Base-by-base conservation (phyloP, 2,888 invertebrate species). In the Micoletzkya japonica region DNA sequence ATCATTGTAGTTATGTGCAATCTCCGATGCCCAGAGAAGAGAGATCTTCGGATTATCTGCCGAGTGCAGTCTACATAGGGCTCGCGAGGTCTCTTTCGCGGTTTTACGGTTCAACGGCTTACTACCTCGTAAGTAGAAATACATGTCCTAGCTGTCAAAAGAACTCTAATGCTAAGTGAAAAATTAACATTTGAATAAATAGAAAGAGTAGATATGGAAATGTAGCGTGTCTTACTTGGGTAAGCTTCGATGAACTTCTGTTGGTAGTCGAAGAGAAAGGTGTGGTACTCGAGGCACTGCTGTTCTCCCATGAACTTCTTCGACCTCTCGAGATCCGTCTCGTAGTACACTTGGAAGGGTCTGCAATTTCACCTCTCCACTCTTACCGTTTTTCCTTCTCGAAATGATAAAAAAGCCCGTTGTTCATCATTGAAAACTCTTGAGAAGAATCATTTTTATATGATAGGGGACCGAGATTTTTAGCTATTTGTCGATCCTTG, bases 1-100 rank as follows among this genome's bases (percentile, higher is more conserved):
- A 57, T 76, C 76, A 54, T 74, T 73, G 24, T 71, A 71, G 52
- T 76, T 73, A 58, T 81, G 81, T 32, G 77, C 77, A 24, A 79
- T 50, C 17, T 73, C 69, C 6, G 74, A 75, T 2, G 73, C 74
- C 81, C 81, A 81, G 0, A 74, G 36, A 71, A 79, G 72, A 7
- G 74, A 73, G 66, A 80, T 78, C 56, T 79, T 81, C 28, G 71
- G 73, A 7, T 71, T 66, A 36, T 76, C 60, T 61, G 28, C 30
- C 10, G 20, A 44, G 44, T 44, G 10, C 10, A 20, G 20, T 44
- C 10, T 44, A 44, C 44, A 44, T 10, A 10, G 10, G 14, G 20
- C n/a, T n/a, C n/a, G n/a, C n/a, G n/a, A n/a, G n/a, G n/a, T n/a
- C n/a, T n/a, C n/a, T n/a, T n/a, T n/a, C n/a, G n/a, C n/a, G n/a